Evolutionary conservation across 1,140 invertebrate species (phyloP).

Genomic region (Sarcophaga peregrina): DNA sequence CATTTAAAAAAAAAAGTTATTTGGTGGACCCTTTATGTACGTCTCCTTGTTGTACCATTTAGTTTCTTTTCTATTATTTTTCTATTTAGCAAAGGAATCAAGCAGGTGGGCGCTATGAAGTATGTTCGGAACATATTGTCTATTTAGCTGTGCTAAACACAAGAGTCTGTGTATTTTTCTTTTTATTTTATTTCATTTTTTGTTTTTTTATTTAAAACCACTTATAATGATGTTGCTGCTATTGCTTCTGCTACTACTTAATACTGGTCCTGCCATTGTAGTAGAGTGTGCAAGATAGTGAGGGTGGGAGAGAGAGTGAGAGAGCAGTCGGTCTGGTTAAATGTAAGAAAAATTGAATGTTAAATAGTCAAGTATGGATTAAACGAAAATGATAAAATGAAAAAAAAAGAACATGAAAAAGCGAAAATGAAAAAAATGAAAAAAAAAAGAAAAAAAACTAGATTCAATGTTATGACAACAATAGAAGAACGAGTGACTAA

Average conservation of each 20-base stretch:
- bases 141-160: too few species aligned
- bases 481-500: background rate
- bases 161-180: background rate
- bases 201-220: background rate
- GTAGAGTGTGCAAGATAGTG: background rate
- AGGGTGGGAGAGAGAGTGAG: too few species aligned
- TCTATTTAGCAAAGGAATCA: constrained; percentile 6
- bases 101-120: background rate
- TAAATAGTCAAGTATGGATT: constrained; percentile 23
- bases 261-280: background rate
- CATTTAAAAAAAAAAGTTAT: too few species aligned
- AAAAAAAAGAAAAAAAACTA: too few species aligned
- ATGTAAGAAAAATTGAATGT: constrained; percentile 25
- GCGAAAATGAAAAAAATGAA: background rate
- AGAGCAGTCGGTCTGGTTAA: background rate
- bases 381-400: background rate
- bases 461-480: constrained; percentile 23
- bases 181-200: background rate
- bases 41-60: background rate
- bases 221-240: constrained; percentile 10
- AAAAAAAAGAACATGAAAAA: background rate
- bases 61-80: constrained; percentile 1
- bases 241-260: background rate
- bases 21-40: too few species aligned
- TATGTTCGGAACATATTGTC: background rate